These are phyloP conservation scores for Alcis repandata DNA, from an alignment of 2,888 invertebrate species.

Conservation along the genomic window DNA sequence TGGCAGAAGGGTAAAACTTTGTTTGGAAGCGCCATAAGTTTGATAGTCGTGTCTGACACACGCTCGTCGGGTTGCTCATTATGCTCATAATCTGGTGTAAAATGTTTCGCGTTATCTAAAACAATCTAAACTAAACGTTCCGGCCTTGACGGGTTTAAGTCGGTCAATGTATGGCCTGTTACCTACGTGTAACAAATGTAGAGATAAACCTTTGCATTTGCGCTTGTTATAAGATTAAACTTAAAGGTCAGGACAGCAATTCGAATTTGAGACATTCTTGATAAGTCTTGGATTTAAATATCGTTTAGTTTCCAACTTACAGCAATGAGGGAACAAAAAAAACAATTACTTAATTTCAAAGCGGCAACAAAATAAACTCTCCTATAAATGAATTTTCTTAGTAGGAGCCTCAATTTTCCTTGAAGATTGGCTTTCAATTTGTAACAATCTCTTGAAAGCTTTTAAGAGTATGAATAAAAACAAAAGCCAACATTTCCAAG, in stretches of 20 bases:
- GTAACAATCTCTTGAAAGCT: conserved; percentile 18
- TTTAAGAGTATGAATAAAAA: conserved; percentile 22
- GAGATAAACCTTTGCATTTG: conserved; percentile 12
- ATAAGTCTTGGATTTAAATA: too few species aligned
- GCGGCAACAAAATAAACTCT: neutral
- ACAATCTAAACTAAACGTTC: conserved; percentile 34
- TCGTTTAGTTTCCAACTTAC: too few species aligned
- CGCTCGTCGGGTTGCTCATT: neutral
- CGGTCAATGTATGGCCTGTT: conserved; percentile 31
- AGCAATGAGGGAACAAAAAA: neutral
- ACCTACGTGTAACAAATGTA: conserved; percentile 28
- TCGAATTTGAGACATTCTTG: neutral
- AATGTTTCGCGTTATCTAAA: conserved; percentile 39
- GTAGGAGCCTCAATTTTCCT: neutral
- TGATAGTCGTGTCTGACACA: conserved; percentile 6
- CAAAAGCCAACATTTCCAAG: conserved; percentile 27
- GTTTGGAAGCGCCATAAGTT: neutral
- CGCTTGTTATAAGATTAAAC: neutral
- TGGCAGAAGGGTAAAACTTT: neutral
- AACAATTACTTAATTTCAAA: neutral
- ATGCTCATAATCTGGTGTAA: conserved; percentile 17
- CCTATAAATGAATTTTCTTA: neutral
- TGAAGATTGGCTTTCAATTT: conserved; percentile 17
- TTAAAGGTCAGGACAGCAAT: neutral
- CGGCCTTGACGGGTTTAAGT: conserved; percentile 43